Evolutionary conservation across 2,797 vertebrate genomes (phyloP).

Genomic region (Xyrichtys novacula): DNA sequence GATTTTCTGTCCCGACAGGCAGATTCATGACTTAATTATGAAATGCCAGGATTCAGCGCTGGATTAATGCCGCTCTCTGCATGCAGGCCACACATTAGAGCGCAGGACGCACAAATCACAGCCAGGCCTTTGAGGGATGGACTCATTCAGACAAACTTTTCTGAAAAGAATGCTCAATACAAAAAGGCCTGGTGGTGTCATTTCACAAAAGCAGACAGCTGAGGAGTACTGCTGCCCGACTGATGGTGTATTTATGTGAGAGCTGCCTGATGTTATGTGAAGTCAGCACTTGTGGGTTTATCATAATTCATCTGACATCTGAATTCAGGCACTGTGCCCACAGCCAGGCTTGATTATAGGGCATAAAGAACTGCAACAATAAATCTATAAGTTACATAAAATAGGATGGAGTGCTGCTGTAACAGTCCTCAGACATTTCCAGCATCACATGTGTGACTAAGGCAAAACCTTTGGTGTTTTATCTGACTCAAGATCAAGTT

Average conservation of each 20-base stretch:
- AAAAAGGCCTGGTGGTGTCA: not conserved
- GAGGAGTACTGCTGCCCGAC: conserved; percentile 3
- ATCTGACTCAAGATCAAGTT: not conserved
- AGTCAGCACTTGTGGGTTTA: conserved; percentile 46
- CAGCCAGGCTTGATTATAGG: conserved; percentile 12
- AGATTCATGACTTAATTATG: conserved; percentile 38
- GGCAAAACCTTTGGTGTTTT: not conserved
- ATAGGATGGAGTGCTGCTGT: conserved; percentile 18
- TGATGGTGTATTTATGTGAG: conserved; percentile 31
- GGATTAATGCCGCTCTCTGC: conserved; percentile 20
- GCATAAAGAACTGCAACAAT: conserved; percentile 30
- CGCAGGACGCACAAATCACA: conserved; percentile 22
- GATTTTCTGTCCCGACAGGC: conserved; percentile 24
- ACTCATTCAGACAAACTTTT: conserved; percentile 12
- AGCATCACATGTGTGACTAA: not conserved
- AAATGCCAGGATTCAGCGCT: conserved; percentile 21
- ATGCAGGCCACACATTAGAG: not conserved
- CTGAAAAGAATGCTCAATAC: conserved; percentile 17
- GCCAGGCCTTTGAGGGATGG: conserved; percentile 9
- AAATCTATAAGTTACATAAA: conserved; percentile 26
- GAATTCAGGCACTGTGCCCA: conserved; percentile 33
- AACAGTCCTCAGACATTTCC: not conserved
- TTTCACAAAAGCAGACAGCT: conserved; percentile 4
- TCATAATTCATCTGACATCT: conserved; percentile 39
- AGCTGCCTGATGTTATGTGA: conserved; percentile 24